Base-by-base conservation (phyloP, 1,140 invertebrate genomes). In the Macrotrachela quadricornifera region DNA sequence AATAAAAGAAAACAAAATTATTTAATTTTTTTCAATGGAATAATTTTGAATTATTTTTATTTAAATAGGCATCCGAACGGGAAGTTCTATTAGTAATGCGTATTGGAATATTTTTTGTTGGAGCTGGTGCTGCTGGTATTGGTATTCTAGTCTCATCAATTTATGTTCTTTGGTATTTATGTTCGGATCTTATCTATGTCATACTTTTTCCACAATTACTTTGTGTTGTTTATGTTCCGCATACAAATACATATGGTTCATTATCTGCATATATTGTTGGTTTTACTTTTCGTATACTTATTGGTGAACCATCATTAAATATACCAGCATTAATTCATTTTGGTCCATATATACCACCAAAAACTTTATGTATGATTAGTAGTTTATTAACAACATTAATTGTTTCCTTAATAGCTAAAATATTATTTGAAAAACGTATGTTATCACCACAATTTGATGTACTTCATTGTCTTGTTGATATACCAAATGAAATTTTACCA, bases 1-100 rank as follows among this genome's bases (percentile, higher is more conserved):
- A 86, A 85, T 58, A 90, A 88, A n/a, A n/a, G n/a, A n/a, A n/a
- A n/a, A n/a, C n/a, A n/a, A n/a, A n/a, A n/a, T n/a, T n/a, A n/a
- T n/a, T n/a, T n/a, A n/a, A n/a, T n/a, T n/a, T n/a, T n/a, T n/a
- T n/a, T n/a, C n/a, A n/a, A n/a, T n/a, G n/a, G n/a, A n/a, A n/a
- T n/a, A n/a, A n/a, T n/a, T n/a, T n/a, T n/a, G n/a, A n/a, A n/a
- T 3, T 9, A 36, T 11, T 49, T 9, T 49, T 16, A 9, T 18
- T 12, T 46, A 13, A 10, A n/a, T 55, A 81, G 79, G 86, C 86
- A 36, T 87, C 83, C 45, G 86, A 91, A 68, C 83, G 82, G 76
- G 90, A 96, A 75, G 90, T 96, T 59, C 84, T 96, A 60, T 90
- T 86, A 83, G 87, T 95, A 62, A 95, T 97, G 90, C 75, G 88